Conservation (phyloP, 2,113 vertebrate species). For the Thamnophis sirtalis region DNA sequence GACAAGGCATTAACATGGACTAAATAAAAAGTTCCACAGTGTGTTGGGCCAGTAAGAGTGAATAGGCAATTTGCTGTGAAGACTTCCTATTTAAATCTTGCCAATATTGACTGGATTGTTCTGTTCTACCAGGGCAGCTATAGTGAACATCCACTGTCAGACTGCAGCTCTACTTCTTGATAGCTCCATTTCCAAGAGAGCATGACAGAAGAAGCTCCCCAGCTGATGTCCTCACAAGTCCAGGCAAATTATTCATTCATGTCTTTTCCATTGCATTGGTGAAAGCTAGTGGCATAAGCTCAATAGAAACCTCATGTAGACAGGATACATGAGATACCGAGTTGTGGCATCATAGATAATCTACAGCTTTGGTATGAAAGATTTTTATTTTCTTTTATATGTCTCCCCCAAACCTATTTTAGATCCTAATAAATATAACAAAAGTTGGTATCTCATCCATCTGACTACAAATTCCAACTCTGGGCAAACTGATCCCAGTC, state of each 20-base stretch:
- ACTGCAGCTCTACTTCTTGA: not conserved
- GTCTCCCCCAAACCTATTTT: not conserved
- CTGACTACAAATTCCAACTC: not conserved
- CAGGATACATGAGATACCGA: not conserved
- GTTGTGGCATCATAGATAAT: not conserved
- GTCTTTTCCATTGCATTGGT: not conserved
- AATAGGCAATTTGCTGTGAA: not conserved
- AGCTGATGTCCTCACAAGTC: not conserved
- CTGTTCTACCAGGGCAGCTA: not conserved
- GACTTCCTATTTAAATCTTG: not conserved
- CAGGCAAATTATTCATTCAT: not conserved
- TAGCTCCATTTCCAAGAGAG: not conserved
- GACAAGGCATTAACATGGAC: not conserved
- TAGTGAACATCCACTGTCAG: not conserved
- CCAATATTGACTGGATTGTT: not conserved
- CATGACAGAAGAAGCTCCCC: not conserved
- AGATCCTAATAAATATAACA: not conserved
- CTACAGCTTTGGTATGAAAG: not conserved
- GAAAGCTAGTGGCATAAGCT: not conserved
- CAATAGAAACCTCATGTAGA: not conserved
- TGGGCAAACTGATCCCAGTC: not conserved
- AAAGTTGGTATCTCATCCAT: not conserved
- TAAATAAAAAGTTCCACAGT: not conserved
- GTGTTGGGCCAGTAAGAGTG: not conserved
- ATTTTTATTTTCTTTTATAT: not conserved